phyloP scores from a whole-genome alignment of 2,888 invertebrate species.

The Parelbella ahira region DNA sequence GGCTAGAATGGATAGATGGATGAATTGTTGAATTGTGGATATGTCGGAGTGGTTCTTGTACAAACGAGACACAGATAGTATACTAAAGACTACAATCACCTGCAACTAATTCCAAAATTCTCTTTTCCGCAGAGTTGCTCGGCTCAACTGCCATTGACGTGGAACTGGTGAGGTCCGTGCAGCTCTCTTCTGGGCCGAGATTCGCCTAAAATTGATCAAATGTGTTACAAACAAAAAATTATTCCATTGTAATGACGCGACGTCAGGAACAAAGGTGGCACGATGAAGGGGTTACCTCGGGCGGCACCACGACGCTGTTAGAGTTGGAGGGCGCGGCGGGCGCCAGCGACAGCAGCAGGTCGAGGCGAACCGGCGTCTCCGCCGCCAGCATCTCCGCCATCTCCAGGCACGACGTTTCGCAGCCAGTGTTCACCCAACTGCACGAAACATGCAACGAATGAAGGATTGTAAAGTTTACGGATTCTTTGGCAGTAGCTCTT shows the following conservation, averaged over 20 bases:
- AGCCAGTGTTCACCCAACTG: conserved; percentile 94
- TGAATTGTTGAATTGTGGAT: no score
- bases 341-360: conserved; percentile 90
- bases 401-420: conserved; percentile 89
- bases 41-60: no score
- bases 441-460: no score
- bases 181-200: conserved; percentile 66
- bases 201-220: conserved; percentile 47
- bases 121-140: conserved; percentile 85
- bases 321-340: conserved; percentile 89
- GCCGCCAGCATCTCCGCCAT: conserved; percentile 93
- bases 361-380: conserved; percentile 93
- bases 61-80: no score
- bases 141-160: conserved; percentile 90
- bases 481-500: no score
- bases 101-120: conserved; percentile 86
- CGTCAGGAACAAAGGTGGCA: no score
- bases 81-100: no score
- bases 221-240: no score
- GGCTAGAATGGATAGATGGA: no score
- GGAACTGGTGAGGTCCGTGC: conserved; percentile 78
- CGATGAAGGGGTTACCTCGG: no score
- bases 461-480: no score
- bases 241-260: no score
- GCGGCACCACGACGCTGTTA: conserved; percentile 86